These are phyloP conservation scores for Prunella strophiata DNA, from an alignment of 2,797 vertebrate genomes.

Conservation along the genomic window DNA sequence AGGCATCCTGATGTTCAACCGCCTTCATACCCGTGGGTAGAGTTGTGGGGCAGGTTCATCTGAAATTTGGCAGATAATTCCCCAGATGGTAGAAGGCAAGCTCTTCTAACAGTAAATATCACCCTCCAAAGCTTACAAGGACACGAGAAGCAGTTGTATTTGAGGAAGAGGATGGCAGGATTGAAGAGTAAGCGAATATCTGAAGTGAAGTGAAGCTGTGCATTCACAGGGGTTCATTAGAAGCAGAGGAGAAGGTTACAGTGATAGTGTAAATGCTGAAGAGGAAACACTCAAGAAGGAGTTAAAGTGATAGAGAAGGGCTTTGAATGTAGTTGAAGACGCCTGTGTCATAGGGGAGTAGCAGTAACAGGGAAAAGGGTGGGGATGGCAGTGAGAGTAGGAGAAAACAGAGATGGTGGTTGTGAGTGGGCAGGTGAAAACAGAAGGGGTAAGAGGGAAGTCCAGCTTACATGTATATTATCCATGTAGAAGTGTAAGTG, in stretches of 20 bases:
- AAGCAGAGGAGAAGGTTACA: not conserved
- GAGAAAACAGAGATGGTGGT: not conserved
- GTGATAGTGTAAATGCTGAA: not conserved
- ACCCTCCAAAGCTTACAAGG: not conserved
- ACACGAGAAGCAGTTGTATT: not conserved
- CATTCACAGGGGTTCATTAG: not conserved
- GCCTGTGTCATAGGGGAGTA: not conserved
- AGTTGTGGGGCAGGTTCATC: not conserved
- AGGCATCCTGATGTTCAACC: not conserved
- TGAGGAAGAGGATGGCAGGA: not conserved
- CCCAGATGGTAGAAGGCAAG: not conserved
- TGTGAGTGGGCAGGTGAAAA: not conserved
- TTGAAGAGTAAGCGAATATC: not conserved
- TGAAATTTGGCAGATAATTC: not conserved
- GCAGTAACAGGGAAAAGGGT: not conserved
- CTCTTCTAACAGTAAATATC: not conserved
- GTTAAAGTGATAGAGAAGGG: not conserved
- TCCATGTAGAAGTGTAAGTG: not conserved
- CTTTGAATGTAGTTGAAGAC: not conserved
- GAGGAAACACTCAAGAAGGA: not conserved
- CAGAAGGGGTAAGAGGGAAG: not conserved
- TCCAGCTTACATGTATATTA: not conserved
- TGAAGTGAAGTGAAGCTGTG: not conserved
- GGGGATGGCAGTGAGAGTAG: not conserved
- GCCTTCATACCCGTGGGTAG: not conserved